These are phyloP conservation scores for Pteromalus puparum DNA, from an alignment of 1,140 invertebrate species.

Conservation along the genomic window DNA sequence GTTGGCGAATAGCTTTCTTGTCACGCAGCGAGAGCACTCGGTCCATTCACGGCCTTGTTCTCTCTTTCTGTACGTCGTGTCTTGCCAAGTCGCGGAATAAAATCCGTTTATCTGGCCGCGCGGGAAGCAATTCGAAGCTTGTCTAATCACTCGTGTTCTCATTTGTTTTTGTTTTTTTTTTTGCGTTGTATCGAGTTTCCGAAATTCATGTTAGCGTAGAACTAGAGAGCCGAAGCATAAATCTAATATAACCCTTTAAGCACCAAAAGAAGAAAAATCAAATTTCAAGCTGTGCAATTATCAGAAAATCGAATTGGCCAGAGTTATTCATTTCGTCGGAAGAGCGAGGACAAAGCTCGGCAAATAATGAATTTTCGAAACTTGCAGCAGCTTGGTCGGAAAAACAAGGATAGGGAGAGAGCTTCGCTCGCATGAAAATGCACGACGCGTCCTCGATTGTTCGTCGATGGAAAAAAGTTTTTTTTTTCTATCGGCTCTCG, in stretches of 20 bases:
- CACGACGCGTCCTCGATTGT: not conserved
- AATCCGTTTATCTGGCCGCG: conserved; percentile 23
- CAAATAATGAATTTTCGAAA: not conserved
- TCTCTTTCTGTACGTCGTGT: not conserved
- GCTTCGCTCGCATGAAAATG: not conserved
- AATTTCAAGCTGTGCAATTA: not conserved
- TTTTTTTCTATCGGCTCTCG: not conserved
- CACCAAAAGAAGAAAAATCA: not conserved
- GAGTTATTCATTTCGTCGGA: not conserved
- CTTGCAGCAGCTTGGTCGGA: not conserved
- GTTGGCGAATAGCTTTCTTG: conserved; percentile 5
- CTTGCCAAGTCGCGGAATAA: not conserved
- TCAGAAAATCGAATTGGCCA: not conserved
- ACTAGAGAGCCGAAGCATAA: not conserved
- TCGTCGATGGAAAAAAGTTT: not conserved
- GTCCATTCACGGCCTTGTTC: not conserved
- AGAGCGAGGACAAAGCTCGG: not conserved
- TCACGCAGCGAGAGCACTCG: not conserved
- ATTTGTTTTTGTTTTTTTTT: not conserved
- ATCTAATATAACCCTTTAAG: not conserved
- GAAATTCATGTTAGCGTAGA: not conserved
- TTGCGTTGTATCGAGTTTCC: not conserved
- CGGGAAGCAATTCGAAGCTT: conserved; percentile 22
- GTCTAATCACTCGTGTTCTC: conserved; percentile 17
- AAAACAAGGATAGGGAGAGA: not conserved